phyloP scores from a whole-genome alignment of 2,113 vertebrate genomes.

The Oriolus oriolus region DNA sequence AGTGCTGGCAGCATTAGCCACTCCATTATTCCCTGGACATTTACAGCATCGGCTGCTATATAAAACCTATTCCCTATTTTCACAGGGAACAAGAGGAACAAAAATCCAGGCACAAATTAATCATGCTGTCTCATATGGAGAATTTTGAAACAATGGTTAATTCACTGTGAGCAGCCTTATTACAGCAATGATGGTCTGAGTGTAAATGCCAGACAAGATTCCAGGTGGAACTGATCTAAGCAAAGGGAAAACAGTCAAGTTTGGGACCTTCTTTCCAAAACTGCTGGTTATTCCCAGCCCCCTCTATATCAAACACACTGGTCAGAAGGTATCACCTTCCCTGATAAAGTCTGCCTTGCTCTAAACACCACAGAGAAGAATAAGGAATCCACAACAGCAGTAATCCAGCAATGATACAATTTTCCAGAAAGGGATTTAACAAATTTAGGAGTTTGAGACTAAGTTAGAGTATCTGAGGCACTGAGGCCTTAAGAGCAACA shows the following conservation, averaged over 20 bases:
- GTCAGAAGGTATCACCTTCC: neutral
- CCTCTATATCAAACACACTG: neutral
- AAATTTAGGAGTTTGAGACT: neutral
- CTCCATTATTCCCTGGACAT: neutral
- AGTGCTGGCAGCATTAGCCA: neutral
- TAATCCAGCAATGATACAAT: rapidly evolving
- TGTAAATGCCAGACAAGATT: neutral
- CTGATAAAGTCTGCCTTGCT: neutral
- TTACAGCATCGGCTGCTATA: neutral
- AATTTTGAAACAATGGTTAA: neutral
- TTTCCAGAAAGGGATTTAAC: neutral
- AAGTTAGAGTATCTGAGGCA: neutral
- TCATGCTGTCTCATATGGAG: neutral
- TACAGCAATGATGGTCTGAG: neutral
- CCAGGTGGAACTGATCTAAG: neutral
- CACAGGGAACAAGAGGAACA: neutral
- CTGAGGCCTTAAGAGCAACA: neutral
- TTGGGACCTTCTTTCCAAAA: neutral
- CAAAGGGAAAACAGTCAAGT: neutral
- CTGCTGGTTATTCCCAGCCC: neutral
- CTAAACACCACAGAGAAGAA: neutral
- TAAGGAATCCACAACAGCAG: neutral
- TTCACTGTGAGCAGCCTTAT: neutral
- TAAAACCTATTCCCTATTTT: neutral
- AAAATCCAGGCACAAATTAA: neutral